phyloP scores from a whole-genome alignment of 2,888 invertebrate genomes.

The Synanthedon tipuliformis region DNA sequence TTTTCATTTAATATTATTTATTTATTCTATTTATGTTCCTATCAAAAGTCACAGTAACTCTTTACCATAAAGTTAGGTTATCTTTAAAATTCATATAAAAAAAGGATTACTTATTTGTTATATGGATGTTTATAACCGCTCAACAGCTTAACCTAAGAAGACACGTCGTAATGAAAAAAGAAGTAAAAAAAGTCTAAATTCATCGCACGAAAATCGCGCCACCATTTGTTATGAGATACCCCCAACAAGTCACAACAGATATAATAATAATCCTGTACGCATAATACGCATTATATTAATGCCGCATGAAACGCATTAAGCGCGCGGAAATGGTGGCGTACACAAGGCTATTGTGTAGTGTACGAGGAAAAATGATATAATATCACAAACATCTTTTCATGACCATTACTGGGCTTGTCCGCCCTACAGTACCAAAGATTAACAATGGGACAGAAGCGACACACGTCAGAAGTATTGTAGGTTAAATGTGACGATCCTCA shows the following conservation, averaged over 20 bases:
- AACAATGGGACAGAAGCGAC: neutral
- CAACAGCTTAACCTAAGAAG: no score
- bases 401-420: conserved; percentile 54
- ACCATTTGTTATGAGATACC: neutral
- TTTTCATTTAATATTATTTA: no score
- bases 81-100: no score
- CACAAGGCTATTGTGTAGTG: conserved; percentile 40
- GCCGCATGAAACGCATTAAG: conserved; percentile 51
- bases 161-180: no score
- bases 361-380: conserved; percentile 63
- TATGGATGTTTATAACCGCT: no score
- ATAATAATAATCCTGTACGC: conserved; percentile 25
- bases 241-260: conserved; percentile 11
- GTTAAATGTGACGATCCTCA: no score
- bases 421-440: conserved; percentile 28
- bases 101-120: no score
- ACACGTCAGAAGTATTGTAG: no score
- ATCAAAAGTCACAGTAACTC: no score
- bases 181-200: neutral
- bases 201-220: neutral
- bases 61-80: no score
- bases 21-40: no score
- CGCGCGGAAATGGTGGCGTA: conserved; percentile 50
- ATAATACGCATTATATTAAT: conserved; percentile 27
- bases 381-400: conserved; percentile 64